Base-by-base conservation (phyloP, 2,113 vertebrate species). In the Callocephalon fimbriatum region DNA sequence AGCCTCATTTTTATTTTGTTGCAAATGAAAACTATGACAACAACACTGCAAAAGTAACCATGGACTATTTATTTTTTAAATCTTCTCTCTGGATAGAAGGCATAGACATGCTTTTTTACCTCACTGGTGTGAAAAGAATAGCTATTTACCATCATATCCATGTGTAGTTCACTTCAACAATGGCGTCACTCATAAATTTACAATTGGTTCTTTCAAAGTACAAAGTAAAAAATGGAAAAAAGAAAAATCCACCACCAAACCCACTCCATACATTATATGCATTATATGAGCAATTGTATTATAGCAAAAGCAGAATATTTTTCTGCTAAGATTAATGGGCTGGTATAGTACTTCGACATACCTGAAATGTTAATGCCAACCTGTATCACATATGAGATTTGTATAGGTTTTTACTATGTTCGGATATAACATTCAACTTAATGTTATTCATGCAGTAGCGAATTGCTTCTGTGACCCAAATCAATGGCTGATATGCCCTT, bases 401-500 rank as follows among this genome's bases (percentile, higher is more conserved):
- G 68, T 50, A 61, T 83, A 83, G 20, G 15, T 44, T 93, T 88
- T 82, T 70, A 45, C 25, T 83, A 2, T 53, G n/a, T 48, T 76
- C 7, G 7, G 31, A 5, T 73, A 20, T 21, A 90, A 37, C 45
- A 76, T 78, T 76, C 27, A 47, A 27, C 29, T 88, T 88, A 78
- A 86, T 32, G 32, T 61, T 89, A 85, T 93, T 94, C 67, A 62
- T n/a, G 51, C 1, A 0, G 27, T 78, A 86, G 68, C 25, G 68
- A 94, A 92, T 92, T 93, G 68, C 65, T 81, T 84, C 68, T 78
- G 58, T 86, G 90, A 95, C 92, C 88, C 80, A 77, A 93, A 94
- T 94, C 79, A 97, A 95, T 37, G 47, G 68, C 32, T 86, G 68
- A 96, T 95, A 95, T n/a, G 75, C 56, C 79, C 68, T 95, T 88